Conservation (phyloP, 2,113 vertebrate species). For the Gallinago paraguaiae region DNA sequence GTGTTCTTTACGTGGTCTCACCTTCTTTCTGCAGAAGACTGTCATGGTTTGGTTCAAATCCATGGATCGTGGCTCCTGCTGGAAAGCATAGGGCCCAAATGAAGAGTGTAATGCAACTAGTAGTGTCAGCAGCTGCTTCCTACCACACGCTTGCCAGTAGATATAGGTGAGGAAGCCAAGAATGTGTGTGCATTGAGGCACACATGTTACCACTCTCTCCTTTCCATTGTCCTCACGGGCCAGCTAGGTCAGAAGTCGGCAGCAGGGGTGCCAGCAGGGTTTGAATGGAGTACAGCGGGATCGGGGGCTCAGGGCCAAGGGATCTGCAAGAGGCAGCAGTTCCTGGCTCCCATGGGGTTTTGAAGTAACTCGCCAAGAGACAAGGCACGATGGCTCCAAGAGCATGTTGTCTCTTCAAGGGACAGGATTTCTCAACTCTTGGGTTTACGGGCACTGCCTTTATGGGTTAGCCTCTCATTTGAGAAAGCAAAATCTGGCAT, state of each 20-base stretch:
- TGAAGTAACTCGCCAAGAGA: fast-evolving
- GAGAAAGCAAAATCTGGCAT: conserved; percentile 28
- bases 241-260: conserved; percentile 30
- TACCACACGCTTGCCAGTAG: neutral
- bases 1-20: neutral
- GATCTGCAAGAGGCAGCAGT: neutral
- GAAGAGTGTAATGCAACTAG: conserved; percentile 12
- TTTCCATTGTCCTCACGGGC: neutral
- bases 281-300: neutral
- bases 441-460: neutral
- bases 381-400: neutral
- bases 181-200: neutral
- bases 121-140: conserved; percentile 40
- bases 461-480: neutral
- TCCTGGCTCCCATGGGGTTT: neutral
- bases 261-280: neutral
- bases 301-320: neutral
- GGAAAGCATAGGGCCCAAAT: neutral
- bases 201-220: conserved; percentile 31
- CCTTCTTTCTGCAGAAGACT: neutral
- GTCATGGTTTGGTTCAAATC: neutral
- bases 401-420: neutral
- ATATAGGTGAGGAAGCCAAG: conserved; percentile 7
- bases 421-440: conserved; percentile 16
- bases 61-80: neutral